Conservation (phyloP, 30 jellyfish, hydroid and myxozoan genomes). For the Mastigias papua region DNA sequence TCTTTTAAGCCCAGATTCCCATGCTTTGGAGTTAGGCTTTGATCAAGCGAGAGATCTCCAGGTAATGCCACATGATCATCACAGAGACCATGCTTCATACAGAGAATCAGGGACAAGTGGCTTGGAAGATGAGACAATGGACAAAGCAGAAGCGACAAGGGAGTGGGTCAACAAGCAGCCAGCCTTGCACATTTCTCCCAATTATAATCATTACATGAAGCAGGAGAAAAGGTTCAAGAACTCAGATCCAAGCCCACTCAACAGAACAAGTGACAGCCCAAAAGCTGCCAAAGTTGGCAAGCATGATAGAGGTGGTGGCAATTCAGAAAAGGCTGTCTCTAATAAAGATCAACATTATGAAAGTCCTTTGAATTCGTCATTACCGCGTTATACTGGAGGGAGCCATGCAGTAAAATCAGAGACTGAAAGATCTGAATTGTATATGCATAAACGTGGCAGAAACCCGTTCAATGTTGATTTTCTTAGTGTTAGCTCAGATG, state of each 20-base stretch:
- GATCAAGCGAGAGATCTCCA: constrained; percentile 21
- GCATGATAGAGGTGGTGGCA: constrained; percentile 7
- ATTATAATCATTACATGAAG: constrained; percentile 15
- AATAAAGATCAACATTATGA: constrained; percentile 66
- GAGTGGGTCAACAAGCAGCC: constrained; percentile 80
- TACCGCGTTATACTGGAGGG: constrained; percentile 57
- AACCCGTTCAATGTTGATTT: constrained; percentile 75
- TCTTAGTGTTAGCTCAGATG: constrained; percentile 71
- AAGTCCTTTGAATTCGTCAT: constrained; percentile 63
- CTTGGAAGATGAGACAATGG: constrained; percentile 55
- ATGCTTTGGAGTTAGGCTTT: constrained; percentile 17
- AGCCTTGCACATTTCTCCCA: constrained; percentile 5
- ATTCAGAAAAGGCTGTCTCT: constrained; percentile 36
- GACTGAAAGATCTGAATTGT: background rate
- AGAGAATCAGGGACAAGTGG: constrained; percentile 31
- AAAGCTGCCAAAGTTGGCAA: background rate
- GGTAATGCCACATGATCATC: constrained; percentile 8
- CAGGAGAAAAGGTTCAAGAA: constrained; percentile 7
- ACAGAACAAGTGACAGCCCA: constrained; percentile 21
- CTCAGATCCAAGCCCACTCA: constrained; percentile 34
- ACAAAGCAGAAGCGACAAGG: constrained; percentile 68
- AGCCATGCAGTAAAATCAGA: constrained; percentile 33
- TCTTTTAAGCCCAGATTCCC: constrained; percentile 16
- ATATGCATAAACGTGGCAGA: constrained; percentile 27
- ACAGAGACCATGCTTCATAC: constrained; percentile 22